A percentile compares a stretch with the other conserved stretches of the same genome.
These are phyloP conservation scores for Anaspis maculata DNA, from an alignment of 2,888 invertebrate genomes.

Conservation along the genomic window DNA sequence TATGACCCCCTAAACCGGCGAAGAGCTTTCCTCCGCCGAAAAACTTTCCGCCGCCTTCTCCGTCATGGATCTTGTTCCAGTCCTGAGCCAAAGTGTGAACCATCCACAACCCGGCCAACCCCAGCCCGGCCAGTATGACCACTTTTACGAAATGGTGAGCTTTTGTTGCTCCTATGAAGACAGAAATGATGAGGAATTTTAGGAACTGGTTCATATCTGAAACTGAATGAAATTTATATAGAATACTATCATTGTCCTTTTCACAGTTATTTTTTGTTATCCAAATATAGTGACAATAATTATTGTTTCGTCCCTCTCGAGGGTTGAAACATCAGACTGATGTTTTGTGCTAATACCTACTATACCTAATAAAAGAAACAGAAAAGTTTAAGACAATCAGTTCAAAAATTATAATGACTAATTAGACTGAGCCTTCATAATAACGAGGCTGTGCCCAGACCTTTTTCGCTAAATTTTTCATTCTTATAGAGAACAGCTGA, in stretches of 20 bases:
- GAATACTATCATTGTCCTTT: background rate
- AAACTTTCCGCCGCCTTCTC: conserved; percentile 9
- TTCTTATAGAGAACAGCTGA: no score
- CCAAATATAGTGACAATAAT: background rate
- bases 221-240: conserved; percentile 4
- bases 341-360: no score
- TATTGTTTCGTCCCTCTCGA: background rate
- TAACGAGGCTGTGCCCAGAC: no score
- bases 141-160: conserved; percentile 39
- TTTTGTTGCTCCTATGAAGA: conserved; percentile 31
- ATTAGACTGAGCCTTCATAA: no score
- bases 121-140: conserved; percentile 38
- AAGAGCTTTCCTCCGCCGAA: conserved; percentile 2
- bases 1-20: no score
- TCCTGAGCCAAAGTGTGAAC: conserved; percentile 42
- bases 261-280: background rate
- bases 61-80: conserved; percentile 34
- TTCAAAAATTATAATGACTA: no score
- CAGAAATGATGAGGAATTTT: conserved; percentile 17
- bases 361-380: no score
- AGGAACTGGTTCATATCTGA: conserved; percentile 23
- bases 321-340: no score
- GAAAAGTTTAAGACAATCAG: no score
- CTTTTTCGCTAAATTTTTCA: no score
- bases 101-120: conserved; percentile 44